These are phyloP conservation scores for Argyrosomus regius DNA, from an alignment of 2,797 vertebrate species.

Conservation along the genomic window DNA sequence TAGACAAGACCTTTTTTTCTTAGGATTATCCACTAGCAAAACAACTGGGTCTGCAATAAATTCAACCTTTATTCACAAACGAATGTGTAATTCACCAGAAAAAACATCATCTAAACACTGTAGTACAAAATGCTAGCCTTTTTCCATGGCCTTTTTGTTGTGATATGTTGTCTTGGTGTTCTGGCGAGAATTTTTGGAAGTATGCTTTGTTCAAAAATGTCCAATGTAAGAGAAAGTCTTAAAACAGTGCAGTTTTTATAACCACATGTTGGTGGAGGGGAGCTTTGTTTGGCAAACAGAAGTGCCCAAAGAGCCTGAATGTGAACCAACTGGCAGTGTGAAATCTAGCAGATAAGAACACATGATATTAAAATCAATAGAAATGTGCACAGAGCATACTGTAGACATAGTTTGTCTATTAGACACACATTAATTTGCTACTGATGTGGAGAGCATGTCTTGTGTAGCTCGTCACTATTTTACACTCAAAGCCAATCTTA, in stretches of 20 bases:
- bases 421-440: slow-evolving; percentile 24
- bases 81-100: slow-evolving; percentile 35
- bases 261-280: slow-evolving; percentile 14
- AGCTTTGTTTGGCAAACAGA: slow-evolving; percentile 43
- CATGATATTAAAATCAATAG: slow-evolving; percentile 1
- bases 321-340: slow-evolving; percentile 17
- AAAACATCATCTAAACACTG: not conserved
- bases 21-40: slow-evolving; percentile 11
- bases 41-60: slow-evolving; percentile 2
- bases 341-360: slow-evolving; percentile 10
- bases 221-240: slow-evolving; percentile 9
- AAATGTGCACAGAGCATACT: not conserved
- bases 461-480: slow-evolving; percentile 18
- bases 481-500: slow-evolving; percentile 31
- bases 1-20: slow-evolving; percentile 14
- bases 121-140: not conserved
- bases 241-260: slow-evolving; percentile 1
- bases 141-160: slow-evolving; percentile 15
- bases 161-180: slow-evolving; percentile 33
- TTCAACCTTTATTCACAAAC: slow-evolving; percentile 17
- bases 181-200: slow-evolving; percentile 5
- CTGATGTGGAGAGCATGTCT: slow-evolving; percentile 9
- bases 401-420: slow-evolving; percentile 11
- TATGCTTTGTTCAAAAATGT: slow-evolving; percentile 17
- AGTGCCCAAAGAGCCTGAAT: slow-evolving; percentile 20